Base-by-base conservation (phyloP, 1,140 invertebrate genomes). In the Sycophaga agraensis region DNA sequence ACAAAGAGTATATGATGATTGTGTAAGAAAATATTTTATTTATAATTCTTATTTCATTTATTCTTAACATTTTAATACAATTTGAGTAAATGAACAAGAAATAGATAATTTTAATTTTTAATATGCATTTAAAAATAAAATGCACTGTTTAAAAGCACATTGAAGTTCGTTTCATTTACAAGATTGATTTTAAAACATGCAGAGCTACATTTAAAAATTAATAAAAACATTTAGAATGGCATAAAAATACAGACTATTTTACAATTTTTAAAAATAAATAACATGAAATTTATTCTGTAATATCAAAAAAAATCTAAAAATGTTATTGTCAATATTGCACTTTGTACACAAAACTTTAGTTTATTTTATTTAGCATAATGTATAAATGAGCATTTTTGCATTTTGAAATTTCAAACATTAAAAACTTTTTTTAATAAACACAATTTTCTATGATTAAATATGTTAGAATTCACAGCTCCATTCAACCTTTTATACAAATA, bases 291-390 rank as follows among this genome's bases (percentile, higher is more conserved):
- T n/a, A n/a, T n/a, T n/a, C n/a, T n/a, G n/a, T n/a, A n/a, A n/a
- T n/a, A n/a, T n/a, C n/a, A n/a, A 35, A 42, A 7, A 40, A 51
- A 49, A 17, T 35, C 17, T 31, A 19, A 34, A 46, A 34, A 37
- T 21, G 50, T 59, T 50, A 59, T 59, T 59, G 46, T 59, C 57
- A 42, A 40, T 59, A 59, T 59, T 59, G 46, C 48, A 59, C 22
- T 40, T 31, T 22, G 4, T 34, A 59, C 7, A 42, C n/a, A 45
- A 22, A 46, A n/a, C n/a, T 35, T 26, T 54, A 54, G 21, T 46
- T 16, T 46, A 45, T 12, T 35, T 56, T 45, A 55, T 34, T 19
- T 34, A 26, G 14, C 9, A 54, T 4, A 22, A 43, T 55, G n/a
- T 21, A 55, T n/a, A n/a, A n/a, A n/a, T n/a, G 35, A 28, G 26